A percentile compares a stretch with the other conserved stretches of the same genome.
Conservation (phyloP, 2,113 vertebrate genomes). For the Rhinichthys klamathensis region DNA sequence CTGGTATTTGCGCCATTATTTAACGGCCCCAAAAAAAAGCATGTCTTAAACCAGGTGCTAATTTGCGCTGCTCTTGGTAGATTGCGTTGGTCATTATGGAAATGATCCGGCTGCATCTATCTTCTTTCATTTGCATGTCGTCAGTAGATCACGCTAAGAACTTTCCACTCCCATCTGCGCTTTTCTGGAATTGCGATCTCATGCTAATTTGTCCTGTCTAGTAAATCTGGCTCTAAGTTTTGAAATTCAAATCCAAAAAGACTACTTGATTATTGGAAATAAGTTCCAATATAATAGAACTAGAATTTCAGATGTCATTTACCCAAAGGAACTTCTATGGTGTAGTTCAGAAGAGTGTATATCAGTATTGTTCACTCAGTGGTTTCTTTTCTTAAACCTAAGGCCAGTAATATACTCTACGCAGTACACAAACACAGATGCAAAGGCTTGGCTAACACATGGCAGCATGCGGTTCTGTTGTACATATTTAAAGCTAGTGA, state of each 20-base stretch:
- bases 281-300: not conserved
- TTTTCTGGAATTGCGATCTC: no score
- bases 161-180: no score
- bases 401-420: conserved; percentile 9
- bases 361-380: not conserved
- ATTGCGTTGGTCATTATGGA: no score
- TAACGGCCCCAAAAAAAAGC: no score
- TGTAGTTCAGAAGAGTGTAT: not conserved
- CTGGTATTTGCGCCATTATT: no score
- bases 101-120: no score
- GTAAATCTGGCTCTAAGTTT: not conserved
- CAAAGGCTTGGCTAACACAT: not conserved
- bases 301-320: not conserved
- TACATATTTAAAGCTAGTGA: not conserved
- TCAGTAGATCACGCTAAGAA: no score
- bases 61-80: no score
- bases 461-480: not conserved
- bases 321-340: not conserved
- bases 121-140: no score
- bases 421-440: not conserved
- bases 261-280: not conserved
- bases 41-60: no score
- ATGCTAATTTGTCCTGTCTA: no score
- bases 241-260: conserved; percentile 8
- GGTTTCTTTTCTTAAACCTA: conserved; percentile 4